Conservation (phyloP, 2,888 invertebrate genomes). For the Brachyptera risi region DNA sequence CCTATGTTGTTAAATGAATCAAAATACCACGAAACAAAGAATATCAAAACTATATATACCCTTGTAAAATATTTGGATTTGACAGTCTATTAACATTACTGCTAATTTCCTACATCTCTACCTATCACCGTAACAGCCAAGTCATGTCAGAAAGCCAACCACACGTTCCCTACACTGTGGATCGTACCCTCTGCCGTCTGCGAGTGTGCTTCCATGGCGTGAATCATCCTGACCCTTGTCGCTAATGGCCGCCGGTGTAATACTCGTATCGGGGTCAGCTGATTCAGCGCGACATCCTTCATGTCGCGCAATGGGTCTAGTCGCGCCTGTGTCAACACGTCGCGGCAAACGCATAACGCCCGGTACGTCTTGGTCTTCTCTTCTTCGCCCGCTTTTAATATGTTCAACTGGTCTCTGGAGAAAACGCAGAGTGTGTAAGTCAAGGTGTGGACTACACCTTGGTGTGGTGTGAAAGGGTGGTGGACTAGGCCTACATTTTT, state of each 20-base stretch:
- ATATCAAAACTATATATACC: no score
- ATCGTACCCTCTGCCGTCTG: background rate
- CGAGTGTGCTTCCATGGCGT: background rate
- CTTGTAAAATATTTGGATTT: no score
- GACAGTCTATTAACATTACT: no score
- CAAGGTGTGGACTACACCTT: no score
- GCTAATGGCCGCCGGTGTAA: conserved; percentile 78
- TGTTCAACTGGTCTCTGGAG: conserved; percentile 58
- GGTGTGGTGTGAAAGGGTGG: no score
- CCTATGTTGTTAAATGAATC: no score
- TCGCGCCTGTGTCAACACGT: conserved; percentile 44
- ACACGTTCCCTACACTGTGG: background rate
- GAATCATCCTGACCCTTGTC: conserved; percentile 30
- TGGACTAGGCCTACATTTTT: no score
- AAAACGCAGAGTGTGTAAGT: no score
- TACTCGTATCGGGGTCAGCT: conserved; percentile 88
- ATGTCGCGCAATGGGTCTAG: conserved; percentile 44
- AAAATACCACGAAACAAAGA: no score
- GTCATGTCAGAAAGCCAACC: no score
- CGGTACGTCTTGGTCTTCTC: conserved; percentile 82
- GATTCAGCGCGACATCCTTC: conserved; percentile 59
- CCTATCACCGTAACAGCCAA: no score
- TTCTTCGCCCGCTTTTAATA: conserved; percentile 82
- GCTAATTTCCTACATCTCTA: no score
- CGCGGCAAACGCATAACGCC: conserved; percentile 65